Evolutionary conservation across 2,888 invertebrate genomes (phyloP), one percentile per base, ranked within the genome.

Genomic region (Athetis lepigone): DNA sequence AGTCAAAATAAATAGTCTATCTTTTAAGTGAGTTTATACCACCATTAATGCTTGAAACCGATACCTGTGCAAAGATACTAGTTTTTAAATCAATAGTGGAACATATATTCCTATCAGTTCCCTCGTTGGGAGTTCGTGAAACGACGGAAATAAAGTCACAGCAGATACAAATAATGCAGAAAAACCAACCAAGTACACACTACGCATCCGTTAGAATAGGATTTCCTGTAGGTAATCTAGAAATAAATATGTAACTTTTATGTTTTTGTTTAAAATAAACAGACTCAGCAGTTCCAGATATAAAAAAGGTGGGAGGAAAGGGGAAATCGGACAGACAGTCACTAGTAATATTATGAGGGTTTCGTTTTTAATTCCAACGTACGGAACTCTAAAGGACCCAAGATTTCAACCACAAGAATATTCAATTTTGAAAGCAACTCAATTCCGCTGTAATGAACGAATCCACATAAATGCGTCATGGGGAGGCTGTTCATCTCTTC

Each of bases 391-490:
- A n/a, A n/a, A n/a, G 8, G 13, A 33, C 4, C 33, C 33, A 13
- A 33, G 33, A 13, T 4, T 25, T 25, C 8, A 29, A 29, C 9
- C 11, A 11, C 29, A 2, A 29, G 29, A 8, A 11, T 29, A 33
- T 13, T 33, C 4, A 4, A 13, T 33, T 13, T 13, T 33, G 4
- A 13, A 33, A 33, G 33, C 33, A 13, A 13, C 33, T 13, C 33
- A 33, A 33, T 13, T 0, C 33, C 16, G 18, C 9, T 19, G 4
- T 55, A 40, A 46, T 40, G 8, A 13, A 33, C 25, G 27, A 37
- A 7, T 18, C 43, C 33, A 65, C 13, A 21, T 25, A 37, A 49
- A 13, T 54, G 21, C 67, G 67, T 67, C 71, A 71, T 33, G 37
- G 18, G 21, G 4, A 18, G 36, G 19, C 21, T 27, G 27, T 33